Percentiles rank a stretch among this genome's conserved stretches.
phyloP scores from a whole-genome alignment of 2,797 vertebrate species.

The Paedocypris micromegethes region DNA sequence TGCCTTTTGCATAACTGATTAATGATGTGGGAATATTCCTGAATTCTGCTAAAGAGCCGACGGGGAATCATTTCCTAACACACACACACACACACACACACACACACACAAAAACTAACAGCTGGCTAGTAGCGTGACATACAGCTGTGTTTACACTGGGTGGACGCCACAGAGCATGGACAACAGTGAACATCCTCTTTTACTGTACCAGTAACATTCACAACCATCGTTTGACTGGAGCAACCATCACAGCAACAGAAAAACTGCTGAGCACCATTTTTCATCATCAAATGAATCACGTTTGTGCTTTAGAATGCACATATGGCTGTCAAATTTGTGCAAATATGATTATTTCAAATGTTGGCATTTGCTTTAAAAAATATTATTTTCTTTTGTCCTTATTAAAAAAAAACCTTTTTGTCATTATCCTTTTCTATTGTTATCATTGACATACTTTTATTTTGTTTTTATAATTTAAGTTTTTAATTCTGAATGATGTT shows the following conservation, averaged over 20 bases:
- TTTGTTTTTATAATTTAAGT: no score
- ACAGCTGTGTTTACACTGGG: constrained; percentile 53
- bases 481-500: no score
- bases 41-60: constrained; percentile 30
- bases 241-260: not conserved
- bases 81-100: constrained; percentile 21
- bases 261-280: no score
- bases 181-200: constrained; percentile 30
- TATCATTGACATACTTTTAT: no score
- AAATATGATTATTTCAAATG: no score
- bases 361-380: no score
- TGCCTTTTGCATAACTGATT: constrained; percentile 17
- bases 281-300: no score
- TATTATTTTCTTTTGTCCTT: no score
- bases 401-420: no score
- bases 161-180: constrained; percentile 39
- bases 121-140: constrained; percentile 38
- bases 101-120: constrained; percentile 48
- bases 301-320: no score
- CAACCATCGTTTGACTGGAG: constrained; percentile 15
- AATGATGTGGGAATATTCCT: constrained; percentile 26
- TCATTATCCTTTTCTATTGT: no score
- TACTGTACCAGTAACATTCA: constrained; percentile 9
- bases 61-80: constrained; percentile 28
- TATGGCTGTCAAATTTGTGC: no score